Conservation (phyloP, 2,797 vertebrate genomes). For the Limnodromus scolopaceus region DNA sequence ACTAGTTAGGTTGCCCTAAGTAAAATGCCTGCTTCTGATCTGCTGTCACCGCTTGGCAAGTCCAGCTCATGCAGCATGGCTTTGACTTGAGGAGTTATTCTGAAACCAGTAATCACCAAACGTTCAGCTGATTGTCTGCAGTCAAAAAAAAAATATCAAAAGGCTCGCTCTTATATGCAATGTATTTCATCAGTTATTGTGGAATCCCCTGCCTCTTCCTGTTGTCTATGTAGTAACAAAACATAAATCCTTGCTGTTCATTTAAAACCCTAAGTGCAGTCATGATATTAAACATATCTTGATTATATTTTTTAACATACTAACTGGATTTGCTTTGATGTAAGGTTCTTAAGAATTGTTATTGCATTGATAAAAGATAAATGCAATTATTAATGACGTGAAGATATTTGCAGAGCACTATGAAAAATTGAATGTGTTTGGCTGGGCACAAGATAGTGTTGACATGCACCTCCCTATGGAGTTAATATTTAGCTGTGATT, state of each 20-base stretch:
- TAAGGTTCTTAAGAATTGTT: neutral
- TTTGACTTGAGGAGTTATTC: slow-evolving; percentile 27
- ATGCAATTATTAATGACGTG: neutral
- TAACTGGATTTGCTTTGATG: neutral
- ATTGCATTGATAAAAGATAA: neutral
- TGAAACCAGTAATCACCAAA: slow-evolving; percentile 2
- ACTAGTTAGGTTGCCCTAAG: slow-evolving; percentile 40
- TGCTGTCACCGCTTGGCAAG: slow-evolving; percentile 40
- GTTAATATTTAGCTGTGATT: neutral
- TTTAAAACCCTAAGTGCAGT: neutral
- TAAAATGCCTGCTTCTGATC: slow-evolving; percentile 37
- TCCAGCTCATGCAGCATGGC: neutral
- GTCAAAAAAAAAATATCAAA: neutral
- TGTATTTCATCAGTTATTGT: neutral
- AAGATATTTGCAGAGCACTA: neutral
- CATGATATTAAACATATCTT: neutral
- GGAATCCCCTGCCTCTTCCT: neutral
- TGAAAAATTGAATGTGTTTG: neutral
- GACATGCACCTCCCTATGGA: neutral
- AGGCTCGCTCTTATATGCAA: neutral
- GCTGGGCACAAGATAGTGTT: neutral
- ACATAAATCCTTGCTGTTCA: neutral
- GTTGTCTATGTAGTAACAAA: neutral
- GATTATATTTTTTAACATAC: neutral
- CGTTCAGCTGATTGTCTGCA: neutral